Conservation (phyloP, 2,888 invertebrate species). For the Leucophenga montana region DNA sequence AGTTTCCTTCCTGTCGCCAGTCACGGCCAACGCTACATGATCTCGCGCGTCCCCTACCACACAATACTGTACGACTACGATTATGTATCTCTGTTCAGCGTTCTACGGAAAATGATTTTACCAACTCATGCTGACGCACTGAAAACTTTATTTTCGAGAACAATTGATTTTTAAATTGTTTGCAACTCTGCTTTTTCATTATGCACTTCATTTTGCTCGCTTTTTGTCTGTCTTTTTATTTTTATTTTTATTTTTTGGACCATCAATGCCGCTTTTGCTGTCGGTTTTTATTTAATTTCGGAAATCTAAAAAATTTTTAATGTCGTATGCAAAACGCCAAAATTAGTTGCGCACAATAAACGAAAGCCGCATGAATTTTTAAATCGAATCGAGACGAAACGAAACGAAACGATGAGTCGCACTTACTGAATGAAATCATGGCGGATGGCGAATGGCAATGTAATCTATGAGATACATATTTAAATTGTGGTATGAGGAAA, state of each 20-base stretch:
- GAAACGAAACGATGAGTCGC: not conserved
- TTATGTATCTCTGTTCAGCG: no score
- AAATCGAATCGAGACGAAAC: not conserved
- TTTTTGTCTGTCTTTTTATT: no score
- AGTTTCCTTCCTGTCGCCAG: slow-evolving; percentile 11
- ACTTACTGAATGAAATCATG: no score
- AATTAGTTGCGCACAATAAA: slow-evolving; percentile 52
- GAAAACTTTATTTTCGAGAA: slow-evolving; percentile 33
- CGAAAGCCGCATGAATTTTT: slow-evolving; percentile 32
- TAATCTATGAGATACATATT: no score
- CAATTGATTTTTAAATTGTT: slow-evolving; percentile 52
- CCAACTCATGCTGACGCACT: slow-evolving; percentile 54
- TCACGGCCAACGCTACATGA: not conserved
- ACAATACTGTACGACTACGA: no score
- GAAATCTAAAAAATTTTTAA: slow-evolving; percentile 14
- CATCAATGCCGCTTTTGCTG: not conserved
- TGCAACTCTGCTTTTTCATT: slow-evolving; percentile 38
- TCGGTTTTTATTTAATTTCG: slow-evolving; percentile 4
- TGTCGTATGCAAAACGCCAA: slow-evolving; percentile 61
- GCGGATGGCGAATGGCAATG: no score
- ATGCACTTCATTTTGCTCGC: not conserved
- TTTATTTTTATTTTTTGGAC: slow-evolving; percentile 24
- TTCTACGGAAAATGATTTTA: no score
- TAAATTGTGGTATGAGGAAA: not conserved
- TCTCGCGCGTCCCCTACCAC: not conserved